Evolutionary conservation across 2,113 vertebrate species (phyloP), one percentile per base, ranked within the genome.

Genomic region (Eptesicus fuscus): DNA sequence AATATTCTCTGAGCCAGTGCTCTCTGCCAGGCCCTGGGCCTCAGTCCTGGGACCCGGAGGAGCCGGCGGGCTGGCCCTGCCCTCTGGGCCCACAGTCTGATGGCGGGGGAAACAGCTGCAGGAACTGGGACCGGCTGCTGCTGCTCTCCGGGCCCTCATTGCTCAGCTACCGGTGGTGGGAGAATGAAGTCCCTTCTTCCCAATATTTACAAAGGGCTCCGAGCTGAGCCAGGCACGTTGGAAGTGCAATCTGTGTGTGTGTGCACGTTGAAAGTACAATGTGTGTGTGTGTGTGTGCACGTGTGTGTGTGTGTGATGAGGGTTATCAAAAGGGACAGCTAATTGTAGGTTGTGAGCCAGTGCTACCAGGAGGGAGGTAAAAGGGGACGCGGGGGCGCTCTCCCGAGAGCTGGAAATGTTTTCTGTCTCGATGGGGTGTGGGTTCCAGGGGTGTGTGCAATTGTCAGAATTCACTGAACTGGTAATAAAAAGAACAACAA

Each of bases 261-360:
- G 37, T 37, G 87, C 32, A 30, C 20, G 12, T 13, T 49, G 49
- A 53, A 84, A 88, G 40, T 56, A 11, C 61, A 53, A 16, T 49
- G 10, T 67, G 69, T 78, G 1, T 47, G 56, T 49, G 63, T 73
- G 49, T 63, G 59, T 70, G 47, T 67, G 28, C 93, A n/a, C 93
- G 42, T 90, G 83, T 83, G 1, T 51, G 61, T 67, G 73, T 76
- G 53, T 67, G 47, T 71, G 51, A 92, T 96, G 82, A 44, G 94
- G 87, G 80, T 82, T 80, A 74, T 90, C 95, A 88, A 61, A 94
- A 94, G 44, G 88, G 90, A 78, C 88, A 85, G 79, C 90, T 96
- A 92, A 94, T 92, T 94, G 94, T 42, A 93, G 95, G 94, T 80
- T 91, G 69, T 92, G 82, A 92, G 84, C 16, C 32, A 82, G 76